Percentiles rank a stretch among this genome's conserved stretches.
Evolutionary conservation across 2,113 vertebrate genomes (phyloP).

Genomic region (Vulpes lagopus): DNA sequence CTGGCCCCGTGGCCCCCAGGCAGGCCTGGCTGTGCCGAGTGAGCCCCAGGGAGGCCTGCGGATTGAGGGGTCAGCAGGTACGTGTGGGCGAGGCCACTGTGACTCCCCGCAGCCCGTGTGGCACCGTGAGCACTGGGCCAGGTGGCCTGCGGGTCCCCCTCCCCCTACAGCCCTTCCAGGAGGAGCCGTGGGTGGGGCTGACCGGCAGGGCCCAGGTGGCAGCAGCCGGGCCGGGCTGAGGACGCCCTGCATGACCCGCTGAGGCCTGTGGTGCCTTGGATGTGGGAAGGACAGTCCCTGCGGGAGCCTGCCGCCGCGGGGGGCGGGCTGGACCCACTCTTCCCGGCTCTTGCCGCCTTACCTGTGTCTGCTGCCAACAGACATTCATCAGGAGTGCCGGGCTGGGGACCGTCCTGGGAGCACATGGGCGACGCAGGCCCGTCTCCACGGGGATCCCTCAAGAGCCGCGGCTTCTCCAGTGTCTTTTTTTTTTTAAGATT

Average conservation of each 20-base stretch:
- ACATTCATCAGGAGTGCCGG: accelerated
- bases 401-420: neutral
- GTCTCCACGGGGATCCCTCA: accelerated
- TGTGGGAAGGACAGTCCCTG: neutral
- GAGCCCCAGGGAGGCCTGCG: neutral
- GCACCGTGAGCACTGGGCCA: neutral
- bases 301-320: accelerated
- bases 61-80: neutral
- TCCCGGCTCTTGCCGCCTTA: too few relatives aligned
- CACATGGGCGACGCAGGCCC: accelerated
- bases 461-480: neutral
- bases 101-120: neutral
- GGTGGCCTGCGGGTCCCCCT: neutral
- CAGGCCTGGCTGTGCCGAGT: neutral
- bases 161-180: neutral
- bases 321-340: neutral
- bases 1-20: neutral
- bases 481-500: neutral
- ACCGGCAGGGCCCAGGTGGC: accelerated
- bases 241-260: accelerated
- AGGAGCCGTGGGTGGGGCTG: neutral
- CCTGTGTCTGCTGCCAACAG: too few relatives aligned
- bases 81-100: accelerated
- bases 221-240: neutral
- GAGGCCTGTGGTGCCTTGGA: neutral